Conservation (phyloP, 2,888 invertebrate species). For the Cheilosia grossa region DNA sequence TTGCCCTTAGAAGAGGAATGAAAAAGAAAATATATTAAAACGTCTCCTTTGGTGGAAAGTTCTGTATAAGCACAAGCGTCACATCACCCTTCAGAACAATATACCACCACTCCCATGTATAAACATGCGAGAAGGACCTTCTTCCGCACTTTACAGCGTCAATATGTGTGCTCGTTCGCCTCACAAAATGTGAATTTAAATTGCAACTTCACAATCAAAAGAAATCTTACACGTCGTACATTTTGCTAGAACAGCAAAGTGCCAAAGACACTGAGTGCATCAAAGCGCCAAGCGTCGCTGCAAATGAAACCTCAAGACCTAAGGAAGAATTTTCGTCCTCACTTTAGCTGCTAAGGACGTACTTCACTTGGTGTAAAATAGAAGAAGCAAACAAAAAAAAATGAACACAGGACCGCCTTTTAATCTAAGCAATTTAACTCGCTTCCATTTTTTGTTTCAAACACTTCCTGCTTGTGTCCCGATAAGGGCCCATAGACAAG, state of each 20-base stretch:
- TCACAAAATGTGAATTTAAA: constrained; percentile 20
- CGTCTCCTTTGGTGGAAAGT: too few species aligned
- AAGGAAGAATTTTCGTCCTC: constrained; percentile 17
- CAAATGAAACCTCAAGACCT: constrained; percentile 47
- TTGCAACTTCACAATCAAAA: constrained; percentile 9
- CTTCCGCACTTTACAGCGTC: constrained; percentile 34
- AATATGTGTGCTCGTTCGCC: constrained; percentile 6
- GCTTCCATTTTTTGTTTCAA: constrained; percentile 24
- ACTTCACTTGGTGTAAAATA: constrained; percentile 47
- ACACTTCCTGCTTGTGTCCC: constrained; percentile 38
- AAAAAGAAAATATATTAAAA: too few species aligned
- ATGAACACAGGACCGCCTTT: constrained; percentile 34
- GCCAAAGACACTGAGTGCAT: constrained; percentile 27
- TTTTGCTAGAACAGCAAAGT: neutral
- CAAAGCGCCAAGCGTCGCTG: constrained; percentile 35
- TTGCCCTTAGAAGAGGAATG: too few species aligned
- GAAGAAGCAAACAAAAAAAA: neutral
- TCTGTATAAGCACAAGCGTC: too few species aligned
- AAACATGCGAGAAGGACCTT: constrained; percentile 12
- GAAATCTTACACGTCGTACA: neutral
- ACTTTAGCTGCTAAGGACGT: constrained; percentile 51
- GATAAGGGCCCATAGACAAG: constrained; percentile 60
- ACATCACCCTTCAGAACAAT: too few species aligned
- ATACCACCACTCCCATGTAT: too few species aligned
- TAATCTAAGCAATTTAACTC: constrained; percentile 61